phyloP scores from a whole-genome alignment of 2,888 invertebrate genomes.

The Mactromeris polynyma region DNA sequence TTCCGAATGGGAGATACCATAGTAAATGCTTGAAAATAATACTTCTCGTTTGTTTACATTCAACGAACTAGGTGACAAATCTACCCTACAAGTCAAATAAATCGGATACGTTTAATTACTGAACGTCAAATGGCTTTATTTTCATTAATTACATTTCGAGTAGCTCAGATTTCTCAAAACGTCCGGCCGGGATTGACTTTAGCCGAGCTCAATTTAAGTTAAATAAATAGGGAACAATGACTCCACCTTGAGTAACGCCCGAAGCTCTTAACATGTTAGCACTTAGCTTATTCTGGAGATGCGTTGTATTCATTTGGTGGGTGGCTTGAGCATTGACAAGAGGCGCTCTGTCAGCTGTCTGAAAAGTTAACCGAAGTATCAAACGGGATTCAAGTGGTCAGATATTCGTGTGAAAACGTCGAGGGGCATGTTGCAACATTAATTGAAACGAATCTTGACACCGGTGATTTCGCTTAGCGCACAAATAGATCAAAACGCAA shows the following conservation, averaged over 20 bases:
- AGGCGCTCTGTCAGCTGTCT: conserved; percentile 43
- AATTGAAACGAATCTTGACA: conserved; percentile 23
- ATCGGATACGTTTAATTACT: conserved; percentile 54
- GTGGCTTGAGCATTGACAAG: conserved; percentile 40
- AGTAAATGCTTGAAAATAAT: not conserved
- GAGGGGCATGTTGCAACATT: conserved; percentile 19
- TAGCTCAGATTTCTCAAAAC: conserved; percentile 59
- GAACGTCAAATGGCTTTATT: conserved; percentile 63
- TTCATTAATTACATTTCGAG: conserved; percentile 68
- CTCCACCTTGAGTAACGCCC: conserved; percentile 42
- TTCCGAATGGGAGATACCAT: not conserved
- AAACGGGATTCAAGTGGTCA: conserved; percentile 19
- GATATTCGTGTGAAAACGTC: conserved; percentile 38
- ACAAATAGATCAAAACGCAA: conserved; percentile 12
- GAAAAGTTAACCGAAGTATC: conserved; percentile 37
- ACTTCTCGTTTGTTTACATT: conserved; percentile 22
- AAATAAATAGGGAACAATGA: conserved; percentile 64
- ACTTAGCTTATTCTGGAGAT: conserved; percentile 28
- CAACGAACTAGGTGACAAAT: conserved; percentile 12
- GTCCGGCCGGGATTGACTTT: conserved; percentile 62
- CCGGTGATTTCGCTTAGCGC: not conserved
- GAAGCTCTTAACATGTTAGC: conserved; percentile 44
- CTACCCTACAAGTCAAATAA: conserved; percentile 40
- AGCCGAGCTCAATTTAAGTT: conserved; percentile 59
- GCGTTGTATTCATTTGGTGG: conserved; percentile 28